Base-by-base conservation (phyloP, 2,888 invertebrate genomes). In the Mantis religiosa region DNA sequence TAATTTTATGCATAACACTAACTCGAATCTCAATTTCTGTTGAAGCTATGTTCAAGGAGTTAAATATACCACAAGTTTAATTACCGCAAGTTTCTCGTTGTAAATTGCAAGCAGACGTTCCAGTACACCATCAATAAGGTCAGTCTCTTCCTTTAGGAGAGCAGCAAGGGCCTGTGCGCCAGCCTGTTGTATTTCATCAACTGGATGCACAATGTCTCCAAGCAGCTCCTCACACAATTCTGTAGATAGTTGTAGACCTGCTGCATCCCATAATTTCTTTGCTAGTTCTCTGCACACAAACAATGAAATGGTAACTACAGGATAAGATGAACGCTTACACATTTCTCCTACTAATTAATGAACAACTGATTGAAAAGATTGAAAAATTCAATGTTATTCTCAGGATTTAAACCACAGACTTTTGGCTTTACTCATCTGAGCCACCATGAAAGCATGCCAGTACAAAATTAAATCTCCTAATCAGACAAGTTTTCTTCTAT, bases 151-250 rank as follows among this genome's bases (percentile, higher is more conserved):
- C 83, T 93, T 93, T 54, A 97, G 93, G 1, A 97, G 94, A 85
- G 95, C 94, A 0, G 97, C 97, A 87, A 99, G 94, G 12, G 98
- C 97, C 90, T 95, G 94, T 0, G 98, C 97, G 0, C 97, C 97
- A 2, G 98, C 96, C 90, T 96, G 95, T 92, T 99, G 97, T 87
- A 99, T 95, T 88, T 96, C 96, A 91, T 97, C 96, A 86, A 97
- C 96, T 0, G 97, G 96, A 93, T 98, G 97, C 91, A 96, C 96
- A 82, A 97, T 94, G 92, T 98, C 97, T 28, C 93, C 92, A 91
- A 97, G 94, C 89, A 97, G 92, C 91, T 95, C 94, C 85, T 94
- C 94, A 91, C 95, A 93, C 41, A 96, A 92, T 2, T 82, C 89
- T 12, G 92, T 92, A 3, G 95, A 94, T 82, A 94, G 93, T 20